A percentile compares a stretch with the other conserved stretches of the same genome.
Conservation (phyloP, 92 coral and sea anemone species). For the Isaurus tuberculatus region DNA sequence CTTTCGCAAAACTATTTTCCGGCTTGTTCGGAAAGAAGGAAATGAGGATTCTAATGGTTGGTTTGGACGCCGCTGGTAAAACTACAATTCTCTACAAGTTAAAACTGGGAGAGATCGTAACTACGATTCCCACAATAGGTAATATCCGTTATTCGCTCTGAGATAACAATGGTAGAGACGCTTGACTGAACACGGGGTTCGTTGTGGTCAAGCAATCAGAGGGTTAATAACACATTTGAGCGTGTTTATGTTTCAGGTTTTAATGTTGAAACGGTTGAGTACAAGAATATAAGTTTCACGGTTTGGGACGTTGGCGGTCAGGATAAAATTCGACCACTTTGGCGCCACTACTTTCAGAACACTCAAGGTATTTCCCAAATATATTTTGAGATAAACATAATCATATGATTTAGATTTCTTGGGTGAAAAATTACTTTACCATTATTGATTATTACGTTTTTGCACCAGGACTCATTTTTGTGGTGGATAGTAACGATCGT, state of each 20-base stretch:
- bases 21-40: conserved; percentile 64
- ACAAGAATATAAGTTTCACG: conserved; percentile 60
- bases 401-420: background rate
- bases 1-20: conserved; percentile 49
- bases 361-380: conserved; percentile 72
- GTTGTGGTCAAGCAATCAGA: no score
- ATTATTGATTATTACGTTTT: no score
- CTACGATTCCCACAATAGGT: conserved; percentile 63
- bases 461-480: conserved; percentile 93
- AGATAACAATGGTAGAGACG: background rate
- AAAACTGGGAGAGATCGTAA: conserved; percentile 58
- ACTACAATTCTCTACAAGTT: conserved; percentile 58
- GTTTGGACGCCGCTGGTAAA: conserved; percentile 56
- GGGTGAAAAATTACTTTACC: no score
- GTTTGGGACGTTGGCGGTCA: conserved; percentile 72
- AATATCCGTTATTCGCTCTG: background rate
- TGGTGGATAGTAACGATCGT: conserved; percentile 98
- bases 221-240: background rate
- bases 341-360: conserved; percentile 79
- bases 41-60: conserved; percentile 62
- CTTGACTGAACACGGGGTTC: conserved; percentile 1
- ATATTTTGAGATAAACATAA: background rate
- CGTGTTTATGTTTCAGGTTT: conserved; percentile 43
- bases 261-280: conserved; percentile 59
- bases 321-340: conserved; percentile 64